Percentiles rank a stretch among this genome's conserved stretches.
phyloP scores from a whole-genome alignment of 2,113 vertebrate species.

The Rostratula benghalensis region DNA sequence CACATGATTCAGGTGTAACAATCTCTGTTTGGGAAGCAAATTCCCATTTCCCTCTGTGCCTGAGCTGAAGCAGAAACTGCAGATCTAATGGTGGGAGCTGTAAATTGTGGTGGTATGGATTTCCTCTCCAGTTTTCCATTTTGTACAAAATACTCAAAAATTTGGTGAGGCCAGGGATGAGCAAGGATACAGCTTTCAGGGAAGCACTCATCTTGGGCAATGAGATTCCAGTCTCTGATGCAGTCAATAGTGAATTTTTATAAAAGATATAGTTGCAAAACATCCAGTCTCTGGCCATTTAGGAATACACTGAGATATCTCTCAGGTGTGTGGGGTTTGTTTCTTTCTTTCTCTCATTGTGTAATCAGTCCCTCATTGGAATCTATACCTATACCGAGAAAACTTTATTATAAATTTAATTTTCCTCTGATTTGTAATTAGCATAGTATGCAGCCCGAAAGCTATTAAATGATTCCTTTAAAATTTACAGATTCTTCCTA shows the following conservation, averaged over 20 bases:
- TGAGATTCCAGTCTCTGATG: not conserved
- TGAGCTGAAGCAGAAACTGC: not conserved
- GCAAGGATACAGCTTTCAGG: not conserved
- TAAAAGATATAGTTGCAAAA: not conserved
- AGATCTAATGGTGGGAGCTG: not conserved
- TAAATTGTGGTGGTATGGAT: not conserved
- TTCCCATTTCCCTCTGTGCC: not conserved
- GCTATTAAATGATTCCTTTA: not conserved
- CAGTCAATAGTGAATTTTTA: not conserved
- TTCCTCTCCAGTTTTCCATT: not conserved
- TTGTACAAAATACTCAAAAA: not conserved
- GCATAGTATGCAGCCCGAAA: not conserved
- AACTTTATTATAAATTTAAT: not conserved
- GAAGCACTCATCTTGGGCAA: not conserved
- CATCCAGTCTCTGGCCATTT: not conserved
- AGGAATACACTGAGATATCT: not conserved
- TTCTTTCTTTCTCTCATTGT: not conserved
- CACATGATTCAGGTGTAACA: not conserved
- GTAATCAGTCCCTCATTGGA: not conserved
- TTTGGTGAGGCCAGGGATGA: not conserved
- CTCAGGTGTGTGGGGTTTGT: accelerated
- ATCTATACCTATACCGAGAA: not conserved
- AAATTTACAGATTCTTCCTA: not conserved
- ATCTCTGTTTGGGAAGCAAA: not conserved
- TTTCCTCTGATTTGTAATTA: not conserved